Evolutionary conservation across 92 coral and sea anemone genomes (phyloP).

Genomic region (Parazoanthus swiftii): DNA sequence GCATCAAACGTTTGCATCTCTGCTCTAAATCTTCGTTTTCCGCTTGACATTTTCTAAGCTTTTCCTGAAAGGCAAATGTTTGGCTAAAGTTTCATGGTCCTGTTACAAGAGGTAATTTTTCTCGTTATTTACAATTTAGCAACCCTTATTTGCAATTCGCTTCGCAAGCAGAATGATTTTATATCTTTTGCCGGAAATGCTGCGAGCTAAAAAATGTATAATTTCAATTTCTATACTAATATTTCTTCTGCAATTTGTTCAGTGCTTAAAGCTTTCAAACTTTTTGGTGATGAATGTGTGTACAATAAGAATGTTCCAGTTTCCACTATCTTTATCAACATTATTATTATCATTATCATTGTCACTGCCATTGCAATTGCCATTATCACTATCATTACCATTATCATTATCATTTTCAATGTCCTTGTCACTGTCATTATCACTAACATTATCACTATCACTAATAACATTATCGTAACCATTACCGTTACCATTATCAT

Average conservation of each 20-base stretch:
- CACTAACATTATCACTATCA: neutral
- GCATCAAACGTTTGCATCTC: conserved; percentile 94
- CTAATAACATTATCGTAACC: neutral
- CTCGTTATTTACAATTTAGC: too few relatives aligned
- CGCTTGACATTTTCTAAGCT: conserved; percentile 69
- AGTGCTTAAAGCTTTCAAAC: too few relatives aligned
- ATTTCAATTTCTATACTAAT: too few relatives aligned
- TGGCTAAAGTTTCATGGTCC: too few relatives aligned
- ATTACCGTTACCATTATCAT: neutral
- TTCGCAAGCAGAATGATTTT: too few relatives aligned
- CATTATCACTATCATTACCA: neutral
- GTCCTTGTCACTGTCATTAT: neutral
- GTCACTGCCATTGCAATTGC: neutral
- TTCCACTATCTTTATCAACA: neutral
- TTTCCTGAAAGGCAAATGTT: conserved; percentile 50
- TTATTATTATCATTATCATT: neutral
- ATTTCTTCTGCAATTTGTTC: too few relatives aligned
- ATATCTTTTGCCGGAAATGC: too few relatives aligned
- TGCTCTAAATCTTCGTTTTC: conserved; percentile 89
- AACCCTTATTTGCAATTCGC: too few relatives aligned
- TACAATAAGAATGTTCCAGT: too few relatives aligned
- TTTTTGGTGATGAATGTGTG: too few relatives aligned
- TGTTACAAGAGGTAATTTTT: neutral
- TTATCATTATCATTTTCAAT: neutral
- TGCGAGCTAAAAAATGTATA: too few relatives aligned